Evolutionary conservation across 2,113 vertebrate genomes (phyloP).

Genomic region (Tenebrosternarchus preto): DNA sequence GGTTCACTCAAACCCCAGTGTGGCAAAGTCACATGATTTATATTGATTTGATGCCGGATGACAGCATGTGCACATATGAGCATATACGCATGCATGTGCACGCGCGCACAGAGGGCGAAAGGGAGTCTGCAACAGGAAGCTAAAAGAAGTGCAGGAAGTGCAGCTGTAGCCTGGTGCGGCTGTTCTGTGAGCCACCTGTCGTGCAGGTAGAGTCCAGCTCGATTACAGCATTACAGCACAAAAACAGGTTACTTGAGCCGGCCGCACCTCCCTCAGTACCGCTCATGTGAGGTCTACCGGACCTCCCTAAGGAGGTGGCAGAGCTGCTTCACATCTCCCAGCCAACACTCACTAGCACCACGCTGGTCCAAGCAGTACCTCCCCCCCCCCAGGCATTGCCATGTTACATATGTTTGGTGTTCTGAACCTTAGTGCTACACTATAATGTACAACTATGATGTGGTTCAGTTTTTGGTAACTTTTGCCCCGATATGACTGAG

Average conservation of each 20-base stretch:
- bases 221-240: slow-evolving; percentile 65
- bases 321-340: too few species aligned
- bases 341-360: too few species aligned
- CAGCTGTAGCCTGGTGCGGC: slow-evolving; percentile 12
- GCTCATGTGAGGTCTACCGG: slow-evolving; percentile 32
- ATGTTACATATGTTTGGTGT: too few species aligned
- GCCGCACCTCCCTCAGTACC: slow-evolving; percentile 59
- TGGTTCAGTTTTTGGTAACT: too few species aligned
- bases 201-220: slow-evolving; percentile 64
- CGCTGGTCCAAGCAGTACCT: too few species aligned
- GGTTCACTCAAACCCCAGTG: slow-evolving; percentile 56
- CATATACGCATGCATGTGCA: slow-evolving; percentile 18
- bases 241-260: slow-evolving; percentile 72
- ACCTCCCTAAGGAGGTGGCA: slow-evolving; percentile 54
- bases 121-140: slow-evolving; percentile 18
- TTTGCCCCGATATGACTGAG: too few species aligned
- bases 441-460: too few species aligned
- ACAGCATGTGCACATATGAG: slow-evolving; percentile 50
- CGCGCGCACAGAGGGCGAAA: too few species aligned
- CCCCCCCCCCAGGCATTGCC: too few species aligned
- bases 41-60: slow-evolving; percentile 64
- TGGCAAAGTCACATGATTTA: slow-evolving; percentile 55
- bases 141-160: slow-evolving; percentile 45
- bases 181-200: slow-evolving; percentile 64
- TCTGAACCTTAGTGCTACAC: too few species aligned